A percentile compares a stretch with the other conserved stretches of the same genome.
phyloP scores from a whole-genome alignment of 2,797 vertebrate genomes.

The Hirundo rustica region DNA sequence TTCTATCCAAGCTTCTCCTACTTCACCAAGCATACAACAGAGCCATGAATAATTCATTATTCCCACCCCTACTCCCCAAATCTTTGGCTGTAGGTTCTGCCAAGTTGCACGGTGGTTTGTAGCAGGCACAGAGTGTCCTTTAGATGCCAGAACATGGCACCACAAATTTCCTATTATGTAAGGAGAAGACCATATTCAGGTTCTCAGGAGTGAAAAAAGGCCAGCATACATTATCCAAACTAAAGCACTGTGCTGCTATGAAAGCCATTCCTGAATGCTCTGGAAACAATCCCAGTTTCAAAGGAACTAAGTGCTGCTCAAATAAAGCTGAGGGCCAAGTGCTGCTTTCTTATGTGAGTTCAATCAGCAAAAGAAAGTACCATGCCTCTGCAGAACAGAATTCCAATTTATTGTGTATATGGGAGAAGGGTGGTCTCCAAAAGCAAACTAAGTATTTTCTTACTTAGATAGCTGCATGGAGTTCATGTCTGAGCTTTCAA shows the following conservation, averaged over 20 bases:
- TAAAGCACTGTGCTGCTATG: constrained; percentile 37
- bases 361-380: not conserved
- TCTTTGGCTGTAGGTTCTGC: not conserved
- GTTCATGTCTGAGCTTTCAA: not conserved
- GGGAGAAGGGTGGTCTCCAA: not conserved
- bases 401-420: not conserved
- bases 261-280: constrained; percentile 49
- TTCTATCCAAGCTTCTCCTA: not conserved
- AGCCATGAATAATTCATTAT: not conserved
- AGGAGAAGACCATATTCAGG: constrained; percentile 39
- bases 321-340: constrained; percentile 39
- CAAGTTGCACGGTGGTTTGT: not conserved
- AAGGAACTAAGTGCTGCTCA: constrained; percentile 31
- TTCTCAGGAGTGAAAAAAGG: constrained; percentile 41
- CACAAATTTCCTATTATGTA: constrained; percentile 39
- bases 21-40: not conserved
- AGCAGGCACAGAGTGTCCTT: constrained; percentile 43
- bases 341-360: not conserved
- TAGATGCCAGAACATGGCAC: constrained; percentile 8
- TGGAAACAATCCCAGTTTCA: constrained; percentile 52
- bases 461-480: not conserved
- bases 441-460: not conserved
- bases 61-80: not conserved
- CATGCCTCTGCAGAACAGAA: not conserved
- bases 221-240: constrained; percentile 48